Evolutionary conservation across 2,797 vertebrate species (phyloP).

Genomic region (Sciaenops ocellatus): DNA sequence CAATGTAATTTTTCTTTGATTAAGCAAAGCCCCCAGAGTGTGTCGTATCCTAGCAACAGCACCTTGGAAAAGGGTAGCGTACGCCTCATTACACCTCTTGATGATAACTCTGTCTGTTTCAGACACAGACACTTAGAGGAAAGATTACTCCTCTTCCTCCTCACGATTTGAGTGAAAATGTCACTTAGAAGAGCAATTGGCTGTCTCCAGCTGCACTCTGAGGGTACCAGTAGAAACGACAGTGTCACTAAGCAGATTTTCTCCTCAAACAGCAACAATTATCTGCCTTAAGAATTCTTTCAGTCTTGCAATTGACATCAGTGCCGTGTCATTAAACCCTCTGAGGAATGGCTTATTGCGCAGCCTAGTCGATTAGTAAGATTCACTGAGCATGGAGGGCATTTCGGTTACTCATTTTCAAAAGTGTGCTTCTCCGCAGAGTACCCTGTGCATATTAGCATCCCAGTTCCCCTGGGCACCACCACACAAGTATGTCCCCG

Average conservation of each 20-base stretch:
- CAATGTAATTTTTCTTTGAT: conserved; percentile 65
- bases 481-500: conserved; percentile 4
- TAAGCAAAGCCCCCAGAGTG: conserved; percentile 57
- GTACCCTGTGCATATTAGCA: conserved; percentile 9
- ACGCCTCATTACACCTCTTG: conserved; percentile 67
- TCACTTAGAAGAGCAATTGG: conserved; percentile 50
- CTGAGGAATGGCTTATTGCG: conserved; percentile 58
- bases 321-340: conserved; percentile 66
- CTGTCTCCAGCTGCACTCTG: conserved; percentile 38
- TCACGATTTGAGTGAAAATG: conserved; percentile 57
- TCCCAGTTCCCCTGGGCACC: conserved; percentile 33
- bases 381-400: conserved; percentile 57
- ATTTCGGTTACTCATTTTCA: conserved; percentile 55
- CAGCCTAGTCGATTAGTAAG: conserved; percentile 61
- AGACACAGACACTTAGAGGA: conserved; percentile 55
- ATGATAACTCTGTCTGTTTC: conserved; percentile 62
- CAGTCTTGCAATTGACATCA: conserved; percentile 55
- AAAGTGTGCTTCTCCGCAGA: conserved; percentile 34
- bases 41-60: conserved; percentile 74
- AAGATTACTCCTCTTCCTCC: conserved; percentile 41
- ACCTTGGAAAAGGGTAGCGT: conserved; percentile 47
- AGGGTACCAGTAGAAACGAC: conserved; percentile 34
- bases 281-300: conserved; percentile 67
- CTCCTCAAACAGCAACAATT: conserved; percentile 63
- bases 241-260: conserved; percentile 61